A percentile compares a stretch with the other conserved stretches of the same genome.
Conservation (phyloP, 2,113 vertebrate species). For the Arenaria interpres region DNA sequence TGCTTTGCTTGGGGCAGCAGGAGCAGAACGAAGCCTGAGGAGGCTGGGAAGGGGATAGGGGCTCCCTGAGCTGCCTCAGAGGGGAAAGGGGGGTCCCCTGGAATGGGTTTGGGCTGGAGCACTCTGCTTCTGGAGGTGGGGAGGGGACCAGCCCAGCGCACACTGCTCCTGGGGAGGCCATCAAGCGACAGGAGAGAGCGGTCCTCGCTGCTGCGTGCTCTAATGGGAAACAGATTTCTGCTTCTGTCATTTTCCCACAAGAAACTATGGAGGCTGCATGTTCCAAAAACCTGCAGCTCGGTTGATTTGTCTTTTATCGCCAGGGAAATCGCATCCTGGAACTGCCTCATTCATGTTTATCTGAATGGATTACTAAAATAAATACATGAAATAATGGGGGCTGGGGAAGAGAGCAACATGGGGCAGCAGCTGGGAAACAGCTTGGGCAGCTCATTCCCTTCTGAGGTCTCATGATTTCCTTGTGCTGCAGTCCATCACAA, state of each 20-base stretch:
- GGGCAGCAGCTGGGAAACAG: constrained; percentile 46
- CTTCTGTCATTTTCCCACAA: constrained; percentile 18
- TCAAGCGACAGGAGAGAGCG: fast-evolving
- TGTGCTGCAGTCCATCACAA: not conserved
- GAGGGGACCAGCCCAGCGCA: not conserved
- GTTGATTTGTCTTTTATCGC: not conserved
- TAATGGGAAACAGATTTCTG: constrained; percentile 34
- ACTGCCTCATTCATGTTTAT: constrained; percentile 42
- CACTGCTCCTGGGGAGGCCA: not conserved
- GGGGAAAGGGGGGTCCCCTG: not conserved
- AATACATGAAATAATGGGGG: not conserved
- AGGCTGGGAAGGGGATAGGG: not conserved
- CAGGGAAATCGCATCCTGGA: constrained; percentile 21
- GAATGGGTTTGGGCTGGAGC: not conserved
- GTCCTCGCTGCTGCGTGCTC: not conserved
- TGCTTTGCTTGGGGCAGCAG: not conserved
- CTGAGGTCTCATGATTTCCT: not conserved
- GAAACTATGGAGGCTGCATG: not conserved
- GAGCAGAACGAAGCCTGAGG: not conserved
- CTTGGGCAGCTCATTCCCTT: not conserved
- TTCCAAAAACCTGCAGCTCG: not conserved
- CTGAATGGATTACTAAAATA: constrained; percentile 16
- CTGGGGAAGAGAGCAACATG: not conserved
- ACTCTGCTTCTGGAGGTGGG: not conserved
- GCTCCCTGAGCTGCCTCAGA: not conserved